Percentiles rank a stretch among this genome's conserved stretches.
Conservation (phyloP, 2,797 vertebrate species). For the Cephalopachus bancanus region DNA sequence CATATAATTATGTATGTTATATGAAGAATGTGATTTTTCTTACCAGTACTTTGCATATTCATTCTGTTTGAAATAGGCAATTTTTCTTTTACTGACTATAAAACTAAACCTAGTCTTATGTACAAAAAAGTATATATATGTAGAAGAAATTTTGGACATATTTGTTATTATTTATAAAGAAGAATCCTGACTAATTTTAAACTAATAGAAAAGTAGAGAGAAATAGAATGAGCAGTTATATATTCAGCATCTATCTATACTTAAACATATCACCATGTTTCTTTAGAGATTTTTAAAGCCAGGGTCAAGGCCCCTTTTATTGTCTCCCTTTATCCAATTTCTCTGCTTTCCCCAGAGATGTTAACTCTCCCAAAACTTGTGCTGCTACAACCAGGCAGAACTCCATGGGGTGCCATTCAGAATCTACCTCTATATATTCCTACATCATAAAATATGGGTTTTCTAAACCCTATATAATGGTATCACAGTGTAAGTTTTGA, state of each 20-base stretch:
- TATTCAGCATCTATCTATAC: not conserved
- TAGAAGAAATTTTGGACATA: not conserved
- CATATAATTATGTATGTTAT: not conserved
- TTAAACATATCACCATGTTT: not conserved
- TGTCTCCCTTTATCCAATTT: not conserved
- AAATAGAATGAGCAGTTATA: not conserved
- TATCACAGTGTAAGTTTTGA: not conserved
- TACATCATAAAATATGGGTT: not conserved
- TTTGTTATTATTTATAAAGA: not conserved
- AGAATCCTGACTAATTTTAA: slow-evolving; percentile 42
- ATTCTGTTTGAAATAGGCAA: not conserved
- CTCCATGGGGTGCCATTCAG: not conserved
- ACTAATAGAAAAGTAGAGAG: not conserved
- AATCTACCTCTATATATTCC: not conserved
- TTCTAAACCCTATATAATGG: not conserved
- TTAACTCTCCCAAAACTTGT: not conserved
- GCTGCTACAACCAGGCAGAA: not conserved
- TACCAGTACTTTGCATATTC: not conserved
- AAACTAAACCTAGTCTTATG: not conserved
- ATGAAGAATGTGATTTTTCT: not conserved
- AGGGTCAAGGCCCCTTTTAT: not conserved
- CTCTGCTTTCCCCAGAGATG: not conserved
- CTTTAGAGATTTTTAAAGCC: slow-evolving; percentile 38
- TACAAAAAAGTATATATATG: not conserved
- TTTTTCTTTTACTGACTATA: slow-evolving; percentile 3